Base-by-base conservation (phyloP, 2,113 vertebrate genomes). In the Archilochus colubris region DNA sequence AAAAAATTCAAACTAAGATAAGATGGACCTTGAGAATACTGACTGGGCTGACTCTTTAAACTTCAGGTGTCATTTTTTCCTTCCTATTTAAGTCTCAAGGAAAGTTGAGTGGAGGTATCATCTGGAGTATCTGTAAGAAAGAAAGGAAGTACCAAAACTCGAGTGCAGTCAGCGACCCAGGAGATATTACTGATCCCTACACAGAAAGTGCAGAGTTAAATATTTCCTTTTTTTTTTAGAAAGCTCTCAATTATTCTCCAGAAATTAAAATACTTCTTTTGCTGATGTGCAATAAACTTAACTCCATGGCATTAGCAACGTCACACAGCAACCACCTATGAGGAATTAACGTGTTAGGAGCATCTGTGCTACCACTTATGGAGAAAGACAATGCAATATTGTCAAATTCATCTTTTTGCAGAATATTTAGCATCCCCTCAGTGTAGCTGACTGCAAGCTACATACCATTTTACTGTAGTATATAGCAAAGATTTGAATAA, bases 401-500 rank as follows among this genome's bases (percentile, higher is more conserved):
- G 96, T 97, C 96, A 97, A 92, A 97, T 96, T 88, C 75, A 96
- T 96, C 89, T 93, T 79, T 93, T 44, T 43, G 89, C 75, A 84
- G 63, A 93, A 93, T 88, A 95, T 87, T 72, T 83, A 89, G 87
- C 88, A 89, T 93, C 68, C 87, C 89, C 66, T 96, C 87, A 75
- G 87, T 80, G 88, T 36, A 91, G 90, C 90, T 95, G 76, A 91
- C 66, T 91, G 89, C 80, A 94, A 96, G 79, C 57, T 58, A 95
- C 84, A 90, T 64, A 93, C 68, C 74, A 61, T 82, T 97, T 96
- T 79, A 51, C 79, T 92, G 84, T 86, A 72, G 74, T 95, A 94
- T 67, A 95, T 14, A 76, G 93, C 91, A 82, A 97, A 95, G 86
- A 97, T 96, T 96, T 97, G 82, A 96, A 97, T 96, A 97, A 96